Base-by-base conservation (phyloP, 2,113 vertebrate species). In the Oceanodroma tethys region DNA sequence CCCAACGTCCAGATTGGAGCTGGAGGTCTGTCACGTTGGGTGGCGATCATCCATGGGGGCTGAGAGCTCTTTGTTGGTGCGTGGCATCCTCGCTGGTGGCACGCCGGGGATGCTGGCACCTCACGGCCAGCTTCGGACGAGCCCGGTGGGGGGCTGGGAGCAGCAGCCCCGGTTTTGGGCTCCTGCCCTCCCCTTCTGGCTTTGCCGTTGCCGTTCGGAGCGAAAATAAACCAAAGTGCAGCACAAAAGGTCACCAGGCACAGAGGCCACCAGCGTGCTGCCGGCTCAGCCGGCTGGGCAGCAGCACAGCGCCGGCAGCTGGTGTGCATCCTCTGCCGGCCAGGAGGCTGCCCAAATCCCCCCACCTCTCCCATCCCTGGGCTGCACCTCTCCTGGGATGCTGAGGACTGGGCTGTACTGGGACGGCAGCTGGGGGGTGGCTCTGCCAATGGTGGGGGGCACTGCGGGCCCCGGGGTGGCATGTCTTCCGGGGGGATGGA, bases 111-210 rank as follows among this genome's bases (percentile, higher is more conserved):
- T 63, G 65, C 56, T 94, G 90, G 90, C 90, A 71, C 0, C 0
- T 27, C 20, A 21, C 2, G 0, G 53, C 34, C 36, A 60, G 72
- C 76, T 74, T 71, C 8, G 2, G 85, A 85, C 10, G 23, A 91
- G 60, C 22, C 47, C 82, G 70, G 20, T 5, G 1, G 65, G 59
- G 45, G 62, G 47, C 81, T 94, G 85, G 52, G 85, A 95, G 73
- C 56, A 85, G 43, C 79, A 92, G 32, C 26, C 40, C 67, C 0
- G 0, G 36, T 73, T 93, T 58, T 73, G 79, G 71, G 63, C 80
- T 83, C 55, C 40, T 86, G 21, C 82, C 80, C 56, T 72, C 89
- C 87, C 60, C 30, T 95, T 91, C 80, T 94, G 90, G 81, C 89
- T 88, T 89, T 72, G 62, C 82, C 16, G 15, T 47, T 85, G 62